Percentiles rank a stretch among this genome's conserved stretches.
phyloP scores from a whole-genome alignment of 2,113 vertebrate genomes.

The Myotis lucifugus region DNA sequence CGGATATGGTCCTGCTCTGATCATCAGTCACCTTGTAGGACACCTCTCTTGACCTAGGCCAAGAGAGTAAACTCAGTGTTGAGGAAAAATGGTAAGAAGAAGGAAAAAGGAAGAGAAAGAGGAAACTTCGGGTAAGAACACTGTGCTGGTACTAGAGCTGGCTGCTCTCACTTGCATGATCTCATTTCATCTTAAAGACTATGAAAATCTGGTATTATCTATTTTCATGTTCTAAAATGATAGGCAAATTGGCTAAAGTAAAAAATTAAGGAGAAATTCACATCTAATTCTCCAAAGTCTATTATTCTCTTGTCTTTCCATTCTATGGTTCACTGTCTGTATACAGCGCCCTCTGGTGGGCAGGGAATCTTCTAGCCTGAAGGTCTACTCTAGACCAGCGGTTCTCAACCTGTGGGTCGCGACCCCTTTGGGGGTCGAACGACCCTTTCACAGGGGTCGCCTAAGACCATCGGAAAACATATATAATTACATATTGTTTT shows the following conservation, averaged over 20 bases:
- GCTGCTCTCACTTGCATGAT: background rate
- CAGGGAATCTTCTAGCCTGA: background rate
- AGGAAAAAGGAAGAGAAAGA: background rate
- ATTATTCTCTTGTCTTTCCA: background rate
- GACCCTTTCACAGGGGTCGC: too few species aligned
- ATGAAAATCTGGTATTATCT: background rate
- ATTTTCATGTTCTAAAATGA: slow-evolving; percentile 4
- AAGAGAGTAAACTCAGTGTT: background rate
- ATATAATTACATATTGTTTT: too few species aligned
- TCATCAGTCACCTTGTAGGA: slow-evolving; percentile 31
- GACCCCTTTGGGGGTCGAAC: too few species aligned
- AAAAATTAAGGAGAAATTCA: background rate
- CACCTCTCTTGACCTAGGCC: background rate
- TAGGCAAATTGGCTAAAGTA: background rate
- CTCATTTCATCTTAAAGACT: background rate
- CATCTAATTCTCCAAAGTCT: background rate
- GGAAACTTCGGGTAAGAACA: background rate
- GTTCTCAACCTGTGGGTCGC: too few species aligned
- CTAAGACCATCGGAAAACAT: too few species aligned
- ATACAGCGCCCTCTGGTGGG: background rate
- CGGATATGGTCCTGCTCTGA: background rate
- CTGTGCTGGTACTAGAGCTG: too few species aligned
- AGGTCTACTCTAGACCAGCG: background rate
- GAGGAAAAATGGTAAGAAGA: background rate
- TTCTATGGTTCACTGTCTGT: background rate